Conservation (phyloP, 2,888 invertebrate species). For the Ernsta delagoae region DNA sequence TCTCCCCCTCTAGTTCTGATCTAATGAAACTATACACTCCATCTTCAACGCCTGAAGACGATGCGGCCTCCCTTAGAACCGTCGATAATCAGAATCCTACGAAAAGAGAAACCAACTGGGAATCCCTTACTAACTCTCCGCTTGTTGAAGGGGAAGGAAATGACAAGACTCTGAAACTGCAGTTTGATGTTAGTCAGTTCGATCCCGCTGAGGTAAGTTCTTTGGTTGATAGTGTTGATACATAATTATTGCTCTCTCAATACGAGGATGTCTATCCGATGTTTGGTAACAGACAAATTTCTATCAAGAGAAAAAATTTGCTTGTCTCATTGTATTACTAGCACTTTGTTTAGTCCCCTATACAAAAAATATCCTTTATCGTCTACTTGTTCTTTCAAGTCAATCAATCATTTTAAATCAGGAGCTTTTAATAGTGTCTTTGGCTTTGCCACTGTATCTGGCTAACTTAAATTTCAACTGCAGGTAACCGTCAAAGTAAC, state of each 20-base stretch:
- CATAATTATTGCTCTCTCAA: too few relatives aligned
- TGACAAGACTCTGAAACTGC: conserved; percentile 93
- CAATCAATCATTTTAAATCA: too few relatives aligned
- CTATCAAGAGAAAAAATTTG: too few relatives aligned
- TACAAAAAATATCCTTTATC: too few relatives aligned
- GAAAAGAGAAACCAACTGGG: conserved; percentile 44
- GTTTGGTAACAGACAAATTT: too few relatives aligned
- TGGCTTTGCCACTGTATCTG: not conserved
- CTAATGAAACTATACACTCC: conserved; percentile 47
- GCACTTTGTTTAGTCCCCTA: too few relatives aligned
- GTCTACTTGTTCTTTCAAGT: too few relatives aligned
- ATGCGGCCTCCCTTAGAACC: not conserved
- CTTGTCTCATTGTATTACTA: too few relatives aligned
- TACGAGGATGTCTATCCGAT: too few relatives aligned
- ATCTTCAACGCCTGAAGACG: not conserved
- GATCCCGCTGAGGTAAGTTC: conserved; percentile 92
- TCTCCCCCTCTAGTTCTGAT: conserved; percentile 51
- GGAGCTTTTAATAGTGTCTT: too few relatives aligned
- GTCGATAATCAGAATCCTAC: conserved; percentile 3
- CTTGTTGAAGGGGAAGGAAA: conserved; percentile 94
- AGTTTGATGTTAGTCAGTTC: conserved; percentile 98
- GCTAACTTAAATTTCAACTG: not conserved
- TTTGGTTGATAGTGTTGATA: too few relatives aligned
- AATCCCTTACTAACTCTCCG: conserved; percentile 86
- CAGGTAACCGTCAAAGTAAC: conserved; percentile 57